Evolutionary conservation across 2,113 vertebrate species (phyloP).

Genomic region (Motacilla alba): DNA sequence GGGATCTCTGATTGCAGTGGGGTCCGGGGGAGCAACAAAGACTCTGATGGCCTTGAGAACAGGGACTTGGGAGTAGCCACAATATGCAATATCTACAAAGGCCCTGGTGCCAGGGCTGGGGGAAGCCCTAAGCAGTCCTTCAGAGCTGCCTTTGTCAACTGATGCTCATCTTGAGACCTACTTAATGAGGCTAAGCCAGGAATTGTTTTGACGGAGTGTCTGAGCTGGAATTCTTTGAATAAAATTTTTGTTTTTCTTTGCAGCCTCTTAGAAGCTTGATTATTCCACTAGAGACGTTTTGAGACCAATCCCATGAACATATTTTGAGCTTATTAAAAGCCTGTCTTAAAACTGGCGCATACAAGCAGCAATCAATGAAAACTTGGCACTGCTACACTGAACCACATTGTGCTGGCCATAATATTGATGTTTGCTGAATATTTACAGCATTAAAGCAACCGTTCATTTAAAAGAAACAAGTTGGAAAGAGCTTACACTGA

Average conservation of each 20-base stretch:
- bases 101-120: neutral
- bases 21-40: rapidly evolving
- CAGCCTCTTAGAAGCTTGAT: conserved; percentile 34
- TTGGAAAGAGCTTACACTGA: conserved; percentile 16
- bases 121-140: neutral
- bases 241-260: neutral
- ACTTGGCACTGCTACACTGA: conserved; percentile 38
- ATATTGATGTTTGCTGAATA: conserved; percentile 53
- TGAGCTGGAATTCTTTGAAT: conserved; percentile 27
- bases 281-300: conserved; percentile 56
- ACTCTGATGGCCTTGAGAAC: neutral
- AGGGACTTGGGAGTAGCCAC: neutral
- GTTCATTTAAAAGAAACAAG: conserved; percentile 36
- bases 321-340: conserved; percentile 66
- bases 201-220: conserved; percentile 31
- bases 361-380: conserved; percentile 51
- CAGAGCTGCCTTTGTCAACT: neutral
- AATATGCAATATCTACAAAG: neutral
- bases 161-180: neutral
- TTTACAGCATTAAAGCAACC: conserved; percentile 32
- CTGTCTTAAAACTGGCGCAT: conserved; percentile 57
- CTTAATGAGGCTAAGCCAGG: neutral
- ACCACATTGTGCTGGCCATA: conserved; percentile 38
- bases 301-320: conserved; percentile 55
- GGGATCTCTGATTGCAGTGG: neutral